A percentile compares a stretch with the other conserved stretches of the same genome.
phyloP scores from a whole-genome alignment of 2,113 vertebrate species.

The Thinocorus orbignyianus region DNA sequence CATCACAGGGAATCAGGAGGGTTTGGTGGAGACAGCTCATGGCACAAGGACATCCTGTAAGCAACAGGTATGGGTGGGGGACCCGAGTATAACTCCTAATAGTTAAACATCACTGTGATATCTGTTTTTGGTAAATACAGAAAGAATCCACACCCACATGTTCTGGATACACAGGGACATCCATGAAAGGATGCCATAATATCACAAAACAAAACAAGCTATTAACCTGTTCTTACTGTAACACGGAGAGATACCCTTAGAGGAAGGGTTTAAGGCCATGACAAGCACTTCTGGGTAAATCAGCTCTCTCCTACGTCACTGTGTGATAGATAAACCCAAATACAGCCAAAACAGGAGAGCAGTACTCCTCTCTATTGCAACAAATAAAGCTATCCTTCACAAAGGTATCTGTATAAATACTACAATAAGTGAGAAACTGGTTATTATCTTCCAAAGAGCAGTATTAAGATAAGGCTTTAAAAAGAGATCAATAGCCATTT shows the following conservation, averaged over 20 bases:
- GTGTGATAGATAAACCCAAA: background rate
- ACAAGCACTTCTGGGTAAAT: background rate
- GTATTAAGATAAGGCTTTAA: background rate
- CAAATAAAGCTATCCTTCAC: background rate
- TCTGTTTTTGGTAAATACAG: background rate
- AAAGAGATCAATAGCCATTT: conserved; percentile 26
- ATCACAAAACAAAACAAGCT: background rate
- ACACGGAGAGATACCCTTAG: background rate
- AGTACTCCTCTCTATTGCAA: background rate
- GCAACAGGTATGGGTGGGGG: background rate
- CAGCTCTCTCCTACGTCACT: background rate
- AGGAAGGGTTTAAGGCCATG: background rate
- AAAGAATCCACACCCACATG: background rate
- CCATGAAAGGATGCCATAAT: background rate
- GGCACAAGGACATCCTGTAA: background rate
- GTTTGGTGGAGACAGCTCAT: background rate
- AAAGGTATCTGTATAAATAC: background rate
- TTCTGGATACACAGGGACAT: background rate
- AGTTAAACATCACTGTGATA: background rate
- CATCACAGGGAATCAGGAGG: background rate
- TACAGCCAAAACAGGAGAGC: background rate
- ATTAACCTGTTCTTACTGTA: background rate
- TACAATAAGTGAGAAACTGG: background rate
- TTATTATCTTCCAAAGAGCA: background rate
- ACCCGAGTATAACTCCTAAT: background rate